Percentiles rank a stretch among this genome's conserved stretches.
phyloP scores from a whole-genome alignment of 2,113 vertebrate genomes.

The Ciconia stormi region DNA sequence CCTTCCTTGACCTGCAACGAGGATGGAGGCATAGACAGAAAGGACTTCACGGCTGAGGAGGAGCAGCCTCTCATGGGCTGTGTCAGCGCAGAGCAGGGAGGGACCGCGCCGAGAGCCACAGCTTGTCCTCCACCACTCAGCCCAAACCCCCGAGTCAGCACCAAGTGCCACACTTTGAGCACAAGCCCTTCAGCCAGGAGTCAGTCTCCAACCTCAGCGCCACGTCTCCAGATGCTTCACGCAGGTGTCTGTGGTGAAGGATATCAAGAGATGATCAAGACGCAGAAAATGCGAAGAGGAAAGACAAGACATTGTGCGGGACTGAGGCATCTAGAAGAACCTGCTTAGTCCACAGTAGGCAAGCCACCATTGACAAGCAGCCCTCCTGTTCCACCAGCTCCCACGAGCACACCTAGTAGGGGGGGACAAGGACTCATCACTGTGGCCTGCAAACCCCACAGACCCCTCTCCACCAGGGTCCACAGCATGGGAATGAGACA shows the following conservation, averaged over 20 bases:
- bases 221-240: background rate
- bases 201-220: background rate
- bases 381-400: background rate
- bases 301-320: background rate
- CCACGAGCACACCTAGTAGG: background rate
- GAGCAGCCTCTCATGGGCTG: background rate
- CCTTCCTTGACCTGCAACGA: background rate
- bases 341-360: background rate
- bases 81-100: background rate
- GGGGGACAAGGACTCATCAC: background rate
- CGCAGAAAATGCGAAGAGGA: background rate
- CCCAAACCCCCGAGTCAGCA: background rate
- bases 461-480: background rate
- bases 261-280: background rate
- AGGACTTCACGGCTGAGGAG: background rate
- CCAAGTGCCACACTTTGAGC: background rate
- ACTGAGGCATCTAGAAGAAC: background rate
- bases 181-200: background rate
- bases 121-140: background rate
- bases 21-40: background rate
- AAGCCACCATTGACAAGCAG: background rate
- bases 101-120: accelerated
- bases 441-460: background rate
- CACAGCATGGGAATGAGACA: background rate
- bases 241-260: background rate